phyloP scores from a whole-genome alignment of 2,888 invertebrate species.

The Eristalis intricaria region DNA sequence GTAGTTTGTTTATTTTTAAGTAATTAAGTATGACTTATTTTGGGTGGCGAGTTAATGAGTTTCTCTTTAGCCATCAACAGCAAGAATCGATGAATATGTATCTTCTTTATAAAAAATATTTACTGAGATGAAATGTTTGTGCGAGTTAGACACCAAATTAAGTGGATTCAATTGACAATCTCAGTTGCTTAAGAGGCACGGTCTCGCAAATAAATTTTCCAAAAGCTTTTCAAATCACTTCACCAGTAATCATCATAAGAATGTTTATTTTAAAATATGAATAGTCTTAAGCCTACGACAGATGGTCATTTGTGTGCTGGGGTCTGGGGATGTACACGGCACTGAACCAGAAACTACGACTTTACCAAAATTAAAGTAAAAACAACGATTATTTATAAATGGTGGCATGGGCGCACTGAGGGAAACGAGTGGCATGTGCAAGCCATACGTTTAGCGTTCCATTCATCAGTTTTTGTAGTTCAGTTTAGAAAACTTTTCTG shows the following conservation, averaged over 20 bases:
- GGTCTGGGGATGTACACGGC: neutral
- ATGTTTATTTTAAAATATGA: neutral
- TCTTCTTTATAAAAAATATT: neutral
- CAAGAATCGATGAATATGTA: neutral
- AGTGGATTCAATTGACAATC: neutral
- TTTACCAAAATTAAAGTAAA: neutral
- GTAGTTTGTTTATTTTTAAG: slow-evolving; percentile 22
- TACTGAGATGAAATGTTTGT: neutral
- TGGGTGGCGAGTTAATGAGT: slow-evolving; percentile 43
- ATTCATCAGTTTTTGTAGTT: too few relatives aligned
- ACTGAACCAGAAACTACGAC: neutral
- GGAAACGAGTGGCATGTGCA: too few relatives aligned
- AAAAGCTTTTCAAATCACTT: neutral
- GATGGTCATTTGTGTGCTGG: neutral
- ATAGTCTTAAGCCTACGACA: neutral
- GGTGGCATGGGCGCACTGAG: too few relatives aligned
- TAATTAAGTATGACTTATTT: slow-evolving; percentile 45
- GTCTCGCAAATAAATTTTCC: neutral
- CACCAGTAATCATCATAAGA: neutral
- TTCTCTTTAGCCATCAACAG: slow-evolving; percentile 35
- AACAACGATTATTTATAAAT: neutral
- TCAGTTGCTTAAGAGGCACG: neutral
- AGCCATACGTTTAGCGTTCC: too few relatives aligned
- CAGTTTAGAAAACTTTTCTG: too few relatives aligned
- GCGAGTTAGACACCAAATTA: neutral